Conservation (phyloP, 2,113 vertebrate genomes). For the Megaceryle torquata region DNA sequence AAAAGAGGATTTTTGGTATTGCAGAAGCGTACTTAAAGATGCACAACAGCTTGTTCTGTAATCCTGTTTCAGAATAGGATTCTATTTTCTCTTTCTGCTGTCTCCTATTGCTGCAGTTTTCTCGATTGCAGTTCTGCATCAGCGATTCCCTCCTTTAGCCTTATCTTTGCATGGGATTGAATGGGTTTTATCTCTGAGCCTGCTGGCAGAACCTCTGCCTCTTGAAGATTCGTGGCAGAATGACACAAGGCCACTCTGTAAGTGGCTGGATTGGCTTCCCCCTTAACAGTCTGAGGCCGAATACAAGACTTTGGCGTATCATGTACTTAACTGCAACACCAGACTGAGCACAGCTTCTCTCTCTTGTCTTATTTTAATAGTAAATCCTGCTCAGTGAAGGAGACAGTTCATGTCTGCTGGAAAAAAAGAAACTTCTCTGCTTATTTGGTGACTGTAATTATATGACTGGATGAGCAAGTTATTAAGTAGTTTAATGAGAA, state of each 20-base stretch:
- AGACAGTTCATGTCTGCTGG: background rate
- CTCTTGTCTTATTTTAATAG: background rate
- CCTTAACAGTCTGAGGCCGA: background rate
- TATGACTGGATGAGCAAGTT: background rate
- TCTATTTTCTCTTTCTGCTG: background rate
- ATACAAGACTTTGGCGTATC: accelerated
- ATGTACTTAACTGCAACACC: background rate
- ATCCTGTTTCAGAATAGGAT: background rate
- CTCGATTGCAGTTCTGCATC: background rate
- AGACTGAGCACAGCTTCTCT: background rate
- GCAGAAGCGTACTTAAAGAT: background rate
- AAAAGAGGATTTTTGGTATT: background rate
- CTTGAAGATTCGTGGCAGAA: background rate
- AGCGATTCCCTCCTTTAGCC: background rate
- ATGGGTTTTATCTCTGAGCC: background rate
- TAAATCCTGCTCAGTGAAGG: background rate
- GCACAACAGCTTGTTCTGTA: background rate
- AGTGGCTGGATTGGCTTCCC: background rate
- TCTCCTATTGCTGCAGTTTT: background rate
- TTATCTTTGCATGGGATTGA: background rate
- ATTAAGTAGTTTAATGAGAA: slow-evolving; percentile 28
- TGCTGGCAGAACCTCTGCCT: background rate
- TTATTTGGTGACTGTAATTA: background rate
- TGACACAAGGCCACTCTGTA: background rate
- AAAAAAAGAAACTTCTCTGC: background rate